Conservation (phyloP, 2,888 invertebrate species). For the Trachelus tabidus region DNA sequence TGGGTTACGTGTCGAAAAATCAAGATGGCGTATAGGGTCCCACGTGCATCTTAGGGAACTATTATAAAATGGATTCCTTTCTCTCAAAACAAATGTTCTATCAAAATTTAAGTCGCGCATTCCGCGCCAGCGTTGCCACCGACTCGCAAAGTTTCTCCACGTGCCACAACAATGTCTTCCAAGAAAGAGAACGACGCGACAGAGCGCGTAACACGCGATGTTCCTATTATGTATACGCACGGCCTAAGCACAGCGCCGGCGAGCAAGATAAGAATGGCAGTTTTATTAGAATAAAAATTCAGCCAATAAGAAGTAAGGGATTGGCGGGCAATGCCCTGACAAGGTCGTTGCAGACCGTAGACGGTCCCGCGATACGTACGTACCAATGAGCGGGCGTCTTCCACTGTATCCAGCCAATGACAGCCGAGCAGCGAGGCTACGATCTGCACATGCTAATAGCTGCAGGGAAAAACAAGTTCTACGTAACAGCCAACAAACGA, state of each 20-base stretch:
- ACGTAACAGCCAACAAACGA: conserved; percentile 9
- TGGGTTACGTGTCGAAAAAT: background rate
- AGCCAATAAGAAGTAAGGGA: conserved; percentile 39
- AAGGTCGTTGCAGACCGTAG: conserved; percentile 55
- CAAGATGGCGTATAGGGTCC: background rate
- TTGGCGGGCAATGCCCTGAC: conserved; percentile 61
- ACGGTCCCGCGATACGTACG: conserved; percentile 21
- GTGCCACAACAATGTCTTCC: background rate
- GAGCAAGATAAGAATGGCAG: conserved; percentile 28
- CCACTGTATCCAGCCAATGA: conserved; percentile 46
- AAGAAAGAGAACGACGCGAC: background rate
- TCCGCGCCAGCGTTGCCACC: background rate
- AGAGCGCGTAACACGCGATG: background rate
- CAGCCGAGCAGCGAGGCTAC: conserved; percentile 62
- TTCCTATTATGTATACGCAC: background rate
- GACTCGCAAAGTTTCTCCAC: background rate
- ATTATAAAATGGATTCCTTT: too few species aligned
- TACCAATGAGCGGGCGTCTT: background rate
- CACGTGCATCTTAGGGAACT: too few species aligned
- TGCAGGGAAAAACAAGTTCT: conserved; percentile 12
- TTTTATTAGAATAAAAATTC: conserved; percentile 28
- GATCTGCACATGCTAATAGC: conserved; percentile 44
- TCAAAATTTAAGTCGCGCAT: background rate
- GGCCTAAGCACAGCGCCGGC: background rate
- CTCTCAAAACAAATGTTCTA: background rate